phyloP scores from a whole-genome alignment of 2,888 invertebrate species.

The Biston stratarius region DNA sequence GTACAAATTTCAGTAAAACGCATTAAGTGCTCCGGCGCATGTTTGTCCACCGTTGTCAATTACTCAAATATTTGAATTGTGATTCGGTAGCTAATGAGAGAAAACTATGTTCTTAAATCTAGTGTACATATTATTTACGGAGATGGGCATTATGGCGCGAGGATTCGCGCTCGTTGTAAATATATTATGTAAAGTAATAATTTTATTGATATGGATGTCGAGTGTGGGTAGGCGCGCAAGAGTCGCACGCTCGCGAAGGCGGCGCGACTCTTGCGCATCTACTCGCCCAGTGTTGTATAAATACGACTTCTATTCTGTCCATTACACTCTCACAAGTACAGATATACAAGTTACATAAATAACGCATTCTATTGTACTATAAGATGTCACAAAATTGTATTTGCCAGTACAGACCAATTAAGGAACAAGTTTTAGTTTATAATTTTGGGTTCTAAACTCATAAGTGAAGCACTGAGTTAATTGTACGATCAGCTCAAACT shows the following conservation, averaged over 20 bases:
- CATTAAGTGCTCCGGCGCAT: constrained; percentile 81
- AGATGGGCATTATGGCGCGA: constrained; percentile 84
- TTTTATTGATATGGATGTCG: constrained; percentile 77
- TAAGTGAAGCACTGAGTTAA: constrained; percentile 69
- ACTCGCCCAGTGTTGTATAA: constrained; percentile 62
- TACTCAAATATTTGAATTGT: constrained; percentile 86
- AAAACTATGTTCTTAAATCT: constrained; percentile 84
- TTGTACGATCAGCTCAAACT: constrained; percentile 74
- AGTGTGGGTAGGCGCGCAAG: constrained; percentile 56
- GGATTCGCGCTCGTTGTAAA: constrained; percentile 79
- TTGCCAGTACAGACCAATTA: constrained; percentile 79
- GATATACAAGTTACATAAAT: constrained; percentile 76
- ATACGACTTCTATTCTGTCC: constrained; percentile 79
- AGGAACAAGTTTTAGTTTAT: constrained; percentile 74
- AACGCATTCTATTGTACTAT: constrained; percentile 72
- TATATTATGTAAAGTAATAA: constrained; percentile 81
- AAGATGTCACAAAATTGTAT: constrained; percentile 81
- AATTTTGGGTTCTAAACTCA: constrained; percentile 77
- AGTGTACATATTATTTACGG: constrained; percentile 82
- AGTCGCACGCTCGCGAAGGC: constrained; percentile 34
- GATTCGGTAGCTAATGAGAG: constrained; percentile 87
- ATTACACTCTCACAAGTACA: constrained; percentile 78
- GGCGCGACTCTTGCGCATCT: constrained; percentile 29
- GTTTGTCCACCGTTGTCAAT: constrained; percentile 86
- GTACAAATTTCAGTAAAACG: constrained; percentile 85